Evolutionary conservation across 2,797 vertebrate species (phyloP), one percentile per base, ranked within the genome.

Genomic region (Lepilemur ruficaudatus): DNA sequence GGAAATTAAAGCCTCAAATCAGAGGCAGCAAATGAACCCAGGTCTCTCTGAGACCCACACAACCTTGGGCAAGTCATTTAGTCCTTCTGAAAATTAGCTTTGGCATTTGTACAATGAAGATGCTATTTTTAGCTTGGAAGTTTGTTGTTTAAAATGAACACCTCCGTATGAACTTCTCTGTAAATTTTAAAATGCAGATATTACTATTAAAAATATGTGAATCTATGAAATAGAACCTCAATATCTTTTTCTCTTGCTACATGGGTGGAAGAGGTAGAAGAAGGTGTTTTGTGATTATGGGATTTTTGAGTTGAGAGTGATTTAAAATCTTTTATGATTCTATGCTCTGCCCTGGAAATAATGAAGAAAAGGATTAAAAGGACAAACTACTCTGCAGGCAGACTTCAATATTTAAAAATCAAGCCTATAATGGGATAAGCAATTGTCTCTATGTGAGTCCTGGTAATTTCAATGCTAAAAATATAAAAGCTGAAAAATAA

Each of bases 341-440:
- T 57, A 9, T 70, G 25, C 18, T 43, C 59, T 65, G 17, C 43
- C 52, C 22, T 92, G 15, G 50, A 92, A 94, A 81, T 65, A 91
- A 63, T 72, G 43, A 93, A 88, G 32, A 76, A 83, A 76, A 93
- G 28, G 32, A 94, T 91, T 91, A 57, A 93, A 95, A 92, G 4
- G 13, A 86, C 41, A 84, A 82, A 90, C 30, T 46, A 20, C 28
- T 72, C 76, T 25, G 48, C 55, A 83, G 41, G 30, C 50, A 79
- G 83, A 88, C 85, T 92, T 85, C 28, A 88, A 15, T 87, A 94
- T 90, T 96, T 97, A 94, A 94, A 94, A 92, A 55, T 79, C 46
- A 95, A 96, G 48, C 9, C 57, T 43, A 22, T 89, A 81, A 83
- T 65, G 35, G 9, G 48, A 89, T 92, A 90, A 96, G 14, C 30